These are phyloP conservation scores for Ophthalmolycus amberensis DNA, from an alignment of 2,113 vertebrate genomes.

Conservation along the genomic window DNA sequence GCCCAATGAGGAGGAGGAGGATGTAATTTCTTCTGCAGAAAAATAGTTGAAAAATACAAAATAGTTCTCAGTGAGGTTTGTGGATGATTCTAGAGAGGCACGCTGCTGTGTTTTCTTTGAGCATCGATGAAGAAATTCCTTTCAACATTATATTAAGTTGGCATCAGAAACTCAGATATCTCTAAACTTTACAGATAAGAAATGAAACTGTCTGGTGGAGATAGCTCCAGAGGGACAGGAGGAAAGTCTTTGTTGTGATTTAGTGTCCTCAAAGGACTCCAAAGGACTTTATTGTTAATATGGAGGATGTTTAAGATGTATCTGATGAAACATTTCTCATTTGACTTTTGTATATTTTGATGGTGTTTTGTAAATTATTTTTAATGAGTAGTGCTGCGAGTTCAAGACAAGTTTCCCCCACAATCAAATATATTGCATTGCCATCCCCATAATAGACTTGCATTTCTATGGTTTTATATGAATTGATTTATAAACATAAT, in stretches of 20 bases:
- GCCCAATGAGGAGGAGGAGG: not conserved
- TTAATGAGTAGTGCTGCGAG: not conserved
- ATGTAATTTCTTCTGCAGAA: not conserved
- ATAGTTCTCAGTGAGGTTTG: not conserved
- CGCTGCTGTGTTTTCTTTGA: not conserved
- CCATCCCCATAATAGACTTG: too few relatives aligned
- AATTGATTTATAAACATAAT: not conserved
- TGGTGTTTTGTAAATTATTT: not conserved
- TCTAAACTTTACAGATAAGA: not conserved
- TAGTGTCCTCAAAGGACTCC: too few relatives aligned
- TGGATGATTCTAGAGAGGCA: not conserved
- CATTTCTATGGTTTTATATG: not conserved
- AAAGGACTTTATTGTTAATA: not conserved
- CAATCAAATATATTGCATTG: not conserved
- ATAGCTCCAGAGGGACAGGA: not conserved
- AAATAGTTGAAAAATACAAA: not conserved
- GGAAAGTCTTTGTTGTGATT: not conserved
- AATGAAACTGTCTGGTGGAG: not conserved
- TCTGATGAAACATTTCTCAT: not conserved
- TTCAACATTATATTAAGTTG: not conserved
- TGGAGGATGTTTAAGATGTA: not conserved
- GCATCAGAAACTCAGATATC: not conserved
- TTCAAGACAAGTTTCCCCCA: not conserved
- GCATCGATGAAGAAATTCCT: not conserved
- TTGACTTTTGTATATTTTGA: not conserved